A percentile compares a stretch with the other conserved stretches of the same genome.
Evolutionary conservation across 1,140 invertebrate species (phyloP).

Genomic region (Zaprionus camerounensis): DNA sequence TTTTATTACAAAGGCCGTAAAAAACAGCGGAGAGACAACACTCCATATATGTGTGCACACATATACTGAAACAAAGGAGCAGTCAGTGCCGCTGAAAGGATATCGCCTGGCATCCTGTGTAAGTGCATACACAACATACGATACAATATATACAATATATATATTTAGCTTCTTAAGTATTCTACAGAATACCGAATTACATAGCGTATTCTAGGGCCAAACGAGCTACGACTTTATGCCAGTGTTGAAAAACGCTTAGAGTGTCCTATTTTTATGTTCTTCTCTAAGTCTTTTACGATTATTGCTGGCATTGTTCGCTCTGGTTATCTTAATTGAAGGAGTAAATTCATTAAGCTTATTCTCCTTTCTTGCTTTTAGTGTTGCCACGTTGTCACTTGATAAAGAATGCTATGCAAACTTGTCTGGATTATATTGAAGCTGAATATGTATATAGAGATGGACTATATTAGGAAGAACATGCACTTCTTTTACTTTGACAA

Average conservation of each 20-base stretch:
- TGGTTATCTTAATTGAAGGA: too few relatives aligned
- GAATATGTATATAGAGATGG: too few relatives aligned
- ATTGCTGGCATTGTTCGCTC: neutral
- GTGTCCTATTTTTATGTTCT: neutral
- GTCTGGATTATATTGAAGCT: neutral
- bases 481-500: too few relatives aligned
- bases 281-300: slow-evolving; percentile 5
- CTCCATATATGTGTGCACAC: neutral
- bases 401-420: neutral
- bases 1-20: slow-evolving; percentile 80
- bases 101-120: slow-evolving; percentile 51
- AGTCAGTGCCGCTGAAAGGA: slow-evolving; percentile 60
- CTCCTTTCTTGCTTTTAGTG: too few relatives aligned
- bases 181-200: slow-evolving; percentile 9
- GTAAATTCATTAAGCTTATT: too few relatives aligned
- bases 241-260: neutral
- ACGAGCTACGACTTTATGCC: too few relatives aligned
- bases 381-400: neutral
- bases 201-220: too few relatives aligned
- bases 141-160: neutral
- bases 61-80: slow-evolving; percentile 45
- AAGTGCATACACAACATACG: slow-evolving; percentile 49
- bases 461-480: too few relatives aligned
- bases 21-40: slow-evolving; percentile 37
- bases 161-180: slow-evolving; percentile 29